Percentiles rank a stretch among this genome's conserved stretches.
Conservation (phyloP, 2,888 invertebrate species). For the Spodoptera picta region DNA sequence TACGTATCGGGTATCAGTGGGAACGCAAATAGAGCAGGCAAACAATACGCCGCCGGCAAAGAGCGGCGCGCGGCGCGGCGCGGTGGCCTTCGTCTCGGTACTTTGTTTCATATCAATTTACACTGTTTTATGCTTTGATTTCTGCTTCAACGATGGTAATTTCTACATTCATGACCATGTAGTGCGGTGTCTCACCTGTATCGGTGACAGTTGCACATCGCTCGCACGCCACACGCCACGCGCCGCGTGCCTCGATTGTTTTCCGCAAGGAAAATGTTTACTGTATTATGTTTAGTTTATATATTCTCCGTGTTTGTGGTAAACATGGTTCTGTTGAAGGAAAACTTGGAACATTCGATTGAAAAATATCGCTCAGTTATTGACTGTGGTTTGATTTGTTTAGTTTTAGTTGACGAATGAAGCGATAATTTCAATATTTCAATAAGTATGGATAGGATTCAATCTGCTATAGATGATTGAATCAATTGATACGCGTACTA, state of each 20-base stretch:
- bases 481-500: too few relatives aligned
- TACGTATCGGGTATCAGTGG: slow-evolving; percentile 34
- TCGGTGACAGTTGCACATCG: too few relatives aligned
- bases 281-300: slow-evolving; percentile 43
- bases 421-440: too few relatives aligned
- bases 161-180: too few relatives aligned
- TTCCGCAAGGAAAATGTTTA: slow-evolving; percentile 33
- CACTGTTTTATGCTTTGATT: neutral
- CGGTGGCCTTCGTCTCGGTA: neutral
- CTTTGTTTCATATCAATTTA: neutral
- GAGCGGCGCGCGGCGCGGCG: neutral
- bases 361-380: slow-evolving; percentile 31
- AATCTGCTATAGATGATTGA: too few relatives aligned
- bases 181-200: too few relatives aligned
- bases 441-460: too few relatives aligned
- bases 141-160: neutral
- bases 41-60: slow-evolving; percentile 3
- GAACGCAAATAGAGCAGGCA: slow-evolving; percentile 21
- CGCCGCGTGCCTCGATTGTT: slow-evolving; percentile 25
- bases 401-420: slow-evolving; percentile 13
- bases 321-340: slow-evolving; percentile 25
- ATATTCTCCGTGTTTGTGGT: slow-evolving; percentile 37
- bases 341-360: slow-evolving; percentile 32
- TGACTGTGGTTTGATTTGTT: slow-evolving; percentile 17
- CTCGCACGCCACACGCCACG: neutral